Percentiles rank a stretch among this genome's conserved stretches.
phyloP scores from a whole-genome alignment of 1,140 invertebrate genomes.

The Melitaea cinxia region DNA sequence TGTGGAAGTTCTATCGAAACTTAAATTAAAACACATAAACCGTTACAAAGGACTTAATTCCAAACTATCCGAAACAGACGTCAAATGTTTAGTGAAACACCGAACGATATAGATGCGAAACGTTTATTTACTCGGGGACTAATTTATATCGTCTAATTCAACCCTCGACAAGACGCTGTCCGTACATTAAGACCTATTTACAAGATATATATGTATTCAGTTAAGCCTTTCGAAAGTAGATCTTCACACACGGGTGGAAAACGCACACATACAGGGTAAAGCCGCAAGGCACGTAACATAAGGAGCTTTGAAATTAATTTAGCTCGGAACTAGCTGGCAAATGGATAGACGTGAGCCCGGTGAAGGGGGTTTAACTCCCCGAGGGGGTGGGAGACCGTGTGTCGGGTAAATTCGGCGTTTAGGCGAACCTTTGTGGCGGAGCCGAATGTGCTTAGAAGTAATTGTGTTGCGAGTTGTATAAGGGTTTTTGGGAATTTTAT shows the following conservation, averaged over 20 bases:
- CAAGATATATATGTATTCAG: conserved; percentile 59
- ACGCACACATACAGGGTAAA: conserved; percentile 70
- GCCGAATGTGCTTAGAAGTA: conserved; percentile 65
- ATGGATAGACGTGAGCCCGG: conserved; percentile 80
- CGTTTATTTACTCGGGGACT: conserved; percentile 59
- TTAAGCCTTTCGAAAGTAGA: conserved; percentile 76
- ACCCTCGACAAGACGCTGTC: conserved; percentile 72
- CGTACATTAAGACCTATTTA: conserved; percentile 59
- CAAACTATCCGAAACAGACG: conserved; percentile 38
- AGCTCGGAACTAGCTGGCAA: conserved; percentile 81
- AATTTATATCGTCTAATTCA: conserved; percentile 76
- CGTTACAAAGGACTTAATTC: conserved; percentile 31
- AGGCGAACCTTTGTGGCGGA: conserved; percentile 74
- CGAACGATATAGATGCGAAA: conserved; percentile 50
- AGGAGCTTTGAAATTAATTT: conserved; percentile 82
- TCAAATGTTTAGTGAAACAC: conserved; percentile 33
- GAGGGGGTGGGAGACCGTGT: conserved; percentile 46
- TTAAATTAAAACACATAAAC: conserved; percentile 28
- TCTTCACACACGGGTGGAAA: conserved; percentile 44
- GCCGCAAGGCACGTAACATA: conserved; percentile 81
- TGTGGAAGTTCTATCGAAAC: conserved; percentile 12
- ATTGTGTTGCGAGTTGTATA: conserved; percentile 60
- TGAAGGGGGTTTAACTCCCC: conserved; percentile 47
- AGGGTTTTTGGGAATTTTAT: conserved; percentile 45
- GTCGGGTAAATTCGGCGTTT: conserved; percentile 78